phyloP scores from a whole-genome alignment of 2,113 vertebrate genomes.

The Glareola pratincola region DNA sequence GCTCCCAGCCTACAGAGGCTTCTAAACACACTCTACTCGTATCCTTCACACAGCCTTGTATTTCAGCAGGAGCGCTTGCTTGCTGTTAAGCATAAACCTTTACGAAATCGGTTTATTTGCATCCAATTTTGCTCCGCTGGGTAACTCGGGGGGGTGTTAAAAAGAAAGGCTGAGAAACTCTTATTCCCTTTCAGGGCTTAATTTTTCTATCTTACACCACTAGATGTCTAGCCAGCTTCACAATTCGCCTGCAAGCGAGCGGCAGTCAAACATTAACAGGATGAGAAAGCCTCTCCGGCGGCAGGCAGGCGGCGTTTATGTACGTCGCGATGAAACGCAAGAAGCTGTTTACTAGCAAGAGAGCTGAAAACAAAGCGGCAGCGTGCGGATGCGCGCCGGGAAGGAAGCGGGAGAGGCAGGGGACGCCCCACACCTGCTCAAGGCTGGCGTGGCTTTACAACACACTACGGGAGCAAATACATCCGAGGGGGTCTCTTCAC shows the following conservation, averaged over 20 bases:
- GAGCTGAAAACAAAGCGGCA: neutral
- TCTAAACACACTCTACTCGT: neutral
- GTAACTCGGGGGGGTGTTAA: neutral
- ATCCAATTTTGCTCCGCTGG: neutral
- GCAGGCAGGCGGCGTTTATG: neutral
- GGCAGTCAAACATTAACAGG: fast-evolving
- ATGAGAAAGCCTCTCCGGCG: neutral
- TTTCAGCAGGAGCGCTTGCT: neutral
- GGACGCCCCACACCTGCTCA: neutral
- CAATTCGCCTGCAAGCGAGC: fast-evolving
- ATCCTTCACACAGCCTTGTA: neutral
- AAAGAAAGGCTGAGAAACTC: neutral
- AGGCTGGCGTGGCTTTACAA: neutral
- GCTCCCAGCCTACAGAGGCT: neutral
- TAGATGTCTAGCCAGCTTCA: constrained; percentile 38
- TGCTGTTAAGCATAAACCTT: neutral
- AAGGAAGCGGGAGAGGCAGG: neutral
- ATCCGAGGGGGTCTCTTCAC: neutral
- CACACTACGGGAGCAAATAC: neutral
- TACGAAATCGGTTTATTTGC: neutral
- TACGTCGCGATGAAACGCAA: fast-evolving
- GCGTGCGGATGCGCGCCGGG: fast-evolving
- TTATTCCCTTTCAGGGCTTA: neutral
- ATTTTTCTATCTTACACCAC: neutral
- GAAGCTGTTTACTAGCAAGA: neutral